Base-by-base conservation (phyloP, 2,113 vertebrate species). In the cat (Felis catus) region DNA sequence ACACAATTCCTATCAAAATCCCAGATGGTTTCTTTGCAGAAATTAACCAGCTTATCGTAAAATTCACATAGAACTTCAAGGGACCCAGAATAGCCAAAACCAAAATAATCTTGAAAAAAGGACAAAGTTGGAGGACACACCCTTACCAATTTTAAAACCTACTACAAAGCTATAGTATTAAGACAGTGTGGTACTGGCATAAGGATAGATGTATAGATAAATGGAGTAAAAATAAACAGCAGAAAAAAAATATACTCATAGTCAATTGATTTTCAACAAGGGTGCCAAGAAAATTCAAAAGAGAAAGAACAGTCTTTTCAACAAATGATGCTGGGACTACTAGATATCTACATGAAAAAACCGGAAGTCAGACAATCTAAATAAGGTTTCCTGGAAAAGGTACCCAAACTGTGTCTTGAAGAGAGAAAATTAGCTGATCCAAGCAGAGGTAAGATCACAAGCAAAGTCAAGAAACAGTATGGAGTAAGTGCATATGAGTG, bases 351-450 rank as follows among this genome's bases (percentile, higher is more conserved):
- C 14, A 93, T 70, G 66, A 23, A 95, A 81, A 95, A 86, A 48
- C 78, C 84, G 61, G 71, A 96, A 93, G 70, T 36, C 31, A 39
- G n/a, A 79, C 12, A 21, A 36, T 82, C 63, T 65, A 94, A 94
- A 41, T 10, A 90, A 23, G 58, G 15, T 63, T 89, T 95, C 53
- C 58, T 93, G 61, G 66, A 51, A 96, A 84, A 95, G 74, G 76
- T 53, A 29, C 48, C 73, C 65, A 41, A 94, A 41, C 29, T 95
- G 63, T 85, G 13, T 89, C 23, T 79, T n/a, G 23, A 68, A 92
- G n/a, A 76, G 92, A 92, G 45, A 96, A 94, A 94, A 89, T 92
- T 61, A 90, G 66, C 79, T 89, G 45, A 84, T 95, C 18, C 21
- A 41, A 65, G 33, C 58, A 94, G 36, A 94, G 65, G 3, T 12